Percentiles rank a stretch among this genome's conserved stretches.
These are phyloP conservation scores for Pachymerium ferrugineum DNA, from an alignment of 2,888 invertebrate species.

Conservation along the genomic window DNA sequence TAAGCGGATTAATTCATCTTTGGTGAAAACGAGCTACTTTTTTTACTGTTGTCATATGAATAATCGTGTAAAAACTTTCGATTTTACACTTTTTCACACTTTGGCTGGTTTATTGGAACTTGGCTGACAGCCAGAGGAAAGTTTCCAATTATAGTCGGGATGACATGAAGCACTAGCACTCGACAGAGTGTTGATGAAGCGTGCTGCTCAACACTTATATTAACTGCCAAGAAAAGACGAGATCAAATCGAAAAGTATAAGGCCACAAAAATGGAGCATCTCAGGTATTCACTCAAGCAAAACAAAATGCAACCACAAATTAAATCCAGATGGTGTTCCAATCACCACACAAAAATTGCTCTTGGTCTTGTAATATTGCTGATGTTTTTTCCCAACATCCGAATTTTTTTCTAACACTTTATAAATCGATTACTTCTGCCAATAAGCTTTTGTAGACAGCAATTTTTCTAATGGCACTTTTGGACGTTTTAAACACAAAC, in stretches of 20 bases:
- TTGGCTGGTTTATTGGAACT: slow-evolving; percentile 6
- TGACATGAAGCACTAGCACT: slow-evolving; percentile 16
- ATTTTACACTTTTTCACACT: too few relatives aligned
- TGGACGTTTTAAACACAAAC: neutral
- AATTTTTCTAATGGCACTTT: neutral
- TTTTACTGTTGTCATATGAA: neutral
- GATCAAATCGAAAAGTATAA: slow-evolving; percentile 16
- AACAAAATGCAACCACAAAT: slow-evolving; percentile 23
- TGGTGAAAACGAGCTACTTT: neutral
- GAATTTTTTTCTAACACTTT: neutral
- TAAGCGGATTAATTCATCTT: neutral
- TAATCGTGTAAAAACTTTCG: too few relatives aligned
- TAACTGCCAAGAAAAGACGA: slow-evolving; percentile 24
- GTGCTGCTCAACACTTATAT: slow-evolving; percentile 22
- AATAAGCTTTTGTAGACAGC: neutral
- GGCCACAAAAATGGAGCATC: slow-evolving; percentile 11
- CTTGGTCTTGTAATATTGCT: neutral
- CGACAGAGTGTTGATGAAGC: slow-evolving; percentile 25
- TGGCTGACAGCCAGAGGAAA: slow-evolving; percentile 20
- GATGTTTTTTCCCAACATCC: neutral
- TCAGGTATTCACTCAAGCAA: slow-evolving; percentile 18
- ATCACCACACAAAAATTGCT: slow-evolving; percentile 6
- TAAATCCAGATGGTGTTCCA: slow-evolving; percentile 16
- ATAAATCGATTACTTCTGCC: neutral
- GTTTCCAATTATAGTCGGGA: slow-evolving; percentile 27